Base-by-base conservation (phyloP, 1,140 invertebrate genomes). In the Brachionus asplanchnoidis region DNA sequence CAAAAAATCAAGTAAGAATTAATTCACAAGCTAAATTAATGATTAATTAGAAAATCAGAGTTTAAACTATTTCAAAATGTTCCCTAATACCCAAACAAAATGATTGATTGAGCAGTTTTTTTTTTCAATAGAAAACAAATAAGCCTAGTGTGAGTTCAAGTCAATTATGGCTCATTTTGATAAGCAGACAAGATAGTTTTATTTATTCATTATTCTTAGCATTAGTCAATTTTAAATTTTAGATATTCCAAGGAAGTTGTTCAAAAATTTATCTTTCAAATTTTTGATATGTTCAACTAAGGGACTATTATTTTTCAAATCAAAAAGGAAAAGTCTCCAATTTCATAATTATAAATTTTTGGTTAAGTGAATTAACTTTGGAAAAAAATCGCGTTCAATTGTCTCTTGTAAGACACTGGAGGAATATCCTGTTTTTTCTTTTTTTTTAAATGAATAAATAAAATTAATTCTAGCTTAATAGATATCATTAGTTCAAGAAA, bases 21-120 rank as follows among this genome's bases (percentile, higher is more conserved):
- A 20, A 40, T 73, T 42, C 8, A 9, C 68, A 17, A 17, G 28
- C 11, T 6, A 68, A 73, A 40, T 73, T 42, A 42, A 73, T 73
- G 68, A 73, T 73, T 73, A 42, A 73, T 73, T 73, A 73, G 68
- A 73, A 73, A 73, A 73, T 73, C 68, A 42, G n/a, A 73, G 36
- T 40, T 40, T 42, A 73, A 40, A 73, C 3, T 12, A 73, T 17
- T 42, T 32, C 32, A 68, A 68, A 68, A 68, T 32, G 23, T 68
- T n/a, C 32, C 66, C 2, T 68, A 28, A 28, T 68, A 68, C 26
- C 26, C 32, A 68, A 8, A 68, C 14, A 32, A 32, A 68, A 68
- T 68, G 66, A 68, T 68, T 68, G 32, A 68, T 32, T 66, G 60
- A 23, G 32, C 5, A 7, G n/a, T 73, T 42, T 42, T 73, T 73